phyloP scores from a whole-genome alignment of 2,113 vertebrate genomes.

The Ptilonorhynchus violaceus region DNA sequence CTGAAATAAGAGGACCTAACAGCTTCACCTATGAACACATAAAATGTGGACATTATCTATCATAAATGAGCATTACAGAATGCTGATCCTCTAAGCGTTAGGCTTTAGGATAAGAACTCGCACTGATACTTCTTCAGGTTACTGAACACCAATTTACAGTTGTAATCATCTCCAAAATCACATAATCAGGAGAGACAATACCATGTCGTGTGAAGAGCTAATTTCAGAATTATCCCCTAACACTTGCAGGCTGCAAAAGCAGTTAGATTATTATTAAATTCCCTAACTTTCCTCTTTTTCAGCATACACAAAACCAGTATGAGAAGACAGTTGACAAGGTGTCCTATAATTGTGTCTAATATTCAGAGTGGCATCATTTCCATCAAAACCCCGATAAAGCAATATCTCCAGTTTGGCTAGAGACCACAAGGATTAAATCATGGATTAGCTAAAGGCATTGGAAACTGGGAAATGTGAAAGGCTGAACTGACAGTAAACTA shows the following conservation, averaged over 20 bases:
- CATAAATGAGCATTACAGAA: neutral
- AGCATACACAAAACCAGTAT: neutral
- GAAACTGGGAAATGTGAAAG: neutral
- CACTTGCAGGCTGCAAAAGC: neutral
- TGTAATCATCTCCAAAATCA: neutral
- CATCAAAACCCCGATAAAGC: neutral
- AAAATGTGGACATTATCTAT: neutral
- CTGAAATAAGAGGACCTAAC: neutral
- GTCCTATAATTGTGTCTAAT: neutral
- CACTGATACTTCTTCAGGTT: neutral
- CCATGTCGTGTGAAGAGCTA: neutral
- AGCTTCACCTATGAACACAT: neutral
- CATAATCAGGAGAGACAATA: neutral
- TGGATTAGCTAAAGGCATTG: neutral
- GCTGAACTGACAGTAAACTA: neutral
- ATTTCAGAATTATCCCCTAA: neutral
- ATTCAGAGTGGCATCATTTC: neutral
- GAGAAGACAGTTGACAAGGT: neutral
- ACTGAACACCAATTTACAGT: neutral
- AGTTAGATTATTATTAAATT: neutral
- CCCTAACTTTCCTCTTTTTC: neutral
- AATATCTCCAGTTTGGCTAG: neutral
- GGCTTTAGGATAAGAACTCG: neutral
- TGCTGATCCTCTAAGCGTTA: neutral
- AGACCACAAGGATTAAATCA: neutral